A percentile compares a stretch with the other conserved stretches of the same genome.
Conservation (phyloP, 2,113 vertebrate genomes). For the Oceanodroma tethys region DNA sequence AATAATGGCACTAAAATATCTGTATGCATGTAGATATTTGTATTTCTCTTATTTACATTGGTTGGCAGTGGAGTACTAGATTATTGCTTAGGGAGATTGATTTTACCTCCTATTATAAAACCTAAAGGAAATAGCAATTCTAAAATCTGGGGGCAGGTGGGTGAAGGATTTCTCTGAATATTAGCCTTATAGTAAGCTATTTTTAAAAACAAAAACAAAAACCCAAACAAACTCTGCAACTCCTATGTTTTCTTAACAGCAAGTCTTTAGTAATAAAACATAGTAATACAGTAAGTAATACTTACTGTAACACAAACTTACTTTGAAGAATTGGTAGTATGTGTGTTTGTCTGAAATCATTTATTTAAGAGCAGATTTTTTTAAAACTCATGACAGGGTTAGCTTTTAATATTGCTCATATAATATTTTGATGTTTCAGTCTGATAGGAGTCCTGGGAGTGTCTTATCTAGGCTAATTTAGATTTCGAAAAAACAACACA, state of each 20-base stretch:
- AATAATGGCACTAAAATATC: not conserved
- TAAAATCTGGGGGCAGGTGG: not conserved
- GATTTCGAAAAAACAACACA: not conserved
- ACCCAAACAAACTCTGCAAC: not conserved
- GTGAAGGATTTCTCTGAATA: not conserved
- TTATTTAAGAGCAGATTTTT: not conserved
- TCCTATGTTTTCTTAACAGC: not conserved
- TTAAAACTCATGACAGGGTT: not conserved
- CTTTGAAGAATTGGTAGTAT: not conserved
- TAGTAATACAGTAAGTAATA: not conserved
- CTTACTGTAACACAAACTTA: not conserved
- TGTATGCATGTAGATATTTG: not conserved
- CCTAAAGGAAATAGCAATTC: not conserved
- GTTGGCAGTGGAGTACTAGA: not conserved
- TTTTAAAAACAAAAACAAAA: not conserved
- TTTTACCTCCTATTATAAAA: not conserved
- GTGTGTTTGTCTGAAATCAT: not conserved
- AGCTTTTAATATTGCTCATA: not conserved
- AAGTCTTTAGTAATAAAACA: not conserved
- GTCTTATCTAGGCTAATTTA: not conserved
- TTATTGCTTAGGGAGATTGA: not conserved
- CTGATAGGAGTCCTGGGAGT: not conserved
- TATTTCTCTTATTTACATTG: not conserved
- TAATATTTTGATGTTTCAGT: not conserved
- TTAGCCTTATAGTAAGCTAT: not conserved